Evolutionary conservation across 2,888 invertebrate genomes (phyloP).

Genomic region (Torymus aiolomorphi): DNA sequence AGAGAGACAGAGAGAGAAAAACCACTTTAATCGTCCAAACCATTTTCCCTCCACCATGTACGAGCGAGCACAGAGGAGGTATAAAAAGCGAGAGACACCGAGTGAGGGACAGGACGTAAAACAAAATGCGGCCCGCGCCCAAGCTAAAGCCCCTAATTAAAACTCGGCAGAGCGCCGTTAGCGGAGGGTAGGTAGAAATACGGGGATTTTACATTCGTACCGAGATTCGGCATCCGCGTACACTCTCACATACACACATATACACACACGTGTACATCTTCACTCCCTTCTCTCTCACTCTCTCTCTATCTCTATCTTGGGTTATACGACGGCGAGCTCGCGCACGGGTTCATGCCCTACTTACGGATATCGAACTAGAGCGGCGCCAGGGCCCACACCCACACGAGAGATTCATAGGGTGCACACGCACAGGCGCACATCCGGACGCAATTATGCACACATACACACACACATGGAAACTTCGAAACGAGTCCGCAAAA

Average conservation of each 20-base stretch:
- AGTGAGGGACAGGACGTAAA: neutral
- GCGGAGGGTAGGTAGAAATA: no score
- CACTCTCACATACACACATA: neutral
- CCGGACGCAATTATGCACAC: neutral
- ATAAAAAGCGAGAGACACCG: neutral
- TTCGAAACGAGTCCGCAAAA: no score
- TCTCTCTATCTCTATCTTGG: slow-evolving; percentile 15
- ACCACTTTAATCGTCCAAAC: no score
- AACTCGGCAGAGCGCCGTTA: neutral
- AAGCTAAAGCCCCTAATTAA: slow-evolving; percentile 17
- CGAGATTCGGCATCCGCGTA: neutral
- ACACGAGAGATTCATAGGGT: slow-evolving; percentile 18
- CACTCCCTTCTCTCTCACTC: slow-evolving; percentile 7
- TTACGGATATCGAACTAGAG: slow-evolving; percentile 70
- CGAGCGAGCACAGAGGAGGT: no score
- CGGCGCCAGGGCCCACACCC: slow-evolving; percentile 47
- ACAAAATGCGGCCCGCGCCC: slow-evolving; percentile 7
- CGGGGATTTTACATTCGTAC: slow-evolving; percentile 7
- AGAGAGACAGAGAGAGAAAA: no score
- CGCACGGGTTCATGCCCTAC: slow-evolving; percentile 69
- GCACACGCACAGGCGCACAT: slow-evolving; percentile 1
- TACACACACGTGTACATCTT: neutral
- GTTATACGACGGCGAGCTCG: slow-evolving; percentile 5
- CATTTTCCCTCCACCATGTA: no score
- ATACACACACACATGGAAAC: neutral